These are phyloP conservation scores for Machimus rusticus DNA, from an alignment of 2,888 invertebrate species.

Conservation along the genomic window DNA sequence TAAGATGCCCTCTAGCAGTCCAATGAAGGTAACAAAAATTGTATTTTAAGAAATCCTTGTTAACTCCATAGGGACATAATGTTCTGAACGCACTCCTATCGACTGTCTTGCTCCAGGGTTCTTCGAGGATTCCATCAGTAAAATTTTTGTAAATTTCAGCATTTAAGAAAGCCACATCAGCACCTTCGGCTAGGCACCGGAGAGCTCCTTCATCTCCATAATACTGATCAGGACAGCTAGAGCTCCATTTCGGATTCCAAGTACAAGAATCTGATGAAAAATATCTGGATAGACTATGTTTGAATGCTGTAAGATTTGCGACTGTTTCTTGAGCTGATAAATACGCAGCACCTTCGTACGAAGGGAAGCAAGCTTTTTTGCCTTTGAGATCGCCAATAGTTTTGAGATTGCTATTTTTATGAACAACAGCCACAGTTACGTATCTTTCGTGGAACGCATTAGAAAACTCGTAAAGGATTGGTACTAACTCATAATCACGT, in stretches of 20 bases:
- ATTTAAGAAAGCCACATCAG: conserved; percentile 81
- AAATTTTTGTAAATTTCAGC: conserved; percentile 70
- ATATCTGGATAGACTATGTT: conserved; percentile 56
- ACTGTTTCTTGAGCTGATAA: conserved; percentile 67
- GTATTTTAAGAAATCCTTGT: conserved; percentile 55
- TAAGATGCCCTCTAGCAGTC: conserved; percentile 74
- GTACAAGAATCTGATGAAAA: conserved; percentile 77
- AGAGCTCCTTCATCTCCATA: conserved; percentile 71
- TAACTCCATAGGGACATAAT: conserved; percentile 66
- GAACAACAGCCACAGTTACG: conserved; percentile 72
- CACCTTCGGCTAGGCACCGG: conserved; percentile 71
- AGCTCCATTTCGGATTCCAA: conserved; percentile 59
- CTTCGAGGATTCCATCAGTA: conserved; percentile 66
- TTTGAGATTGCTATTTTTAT: conserved; percentile 66
- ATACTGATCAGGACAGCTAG: conserved; percentile 58
- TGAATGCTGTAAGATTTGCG: conserved; percentile 59
- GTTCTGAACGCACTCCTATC: conserved; percentile 63
- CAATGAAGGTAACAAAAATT: conserved; percentile 71
- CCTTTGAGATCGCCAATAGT: conserved; percentile 72
- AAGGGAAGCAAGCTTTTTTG: conserved; percentile 80
- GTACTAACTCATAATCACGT: conserved; percentile 64
- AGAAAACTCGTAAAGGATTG: conserved; percentile 58
- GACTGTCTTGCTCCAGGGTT: conserved; percentile 60
- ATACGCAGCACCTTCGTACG: conserved; percentile 78
- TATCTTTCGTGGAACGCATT: conserved; percentile 59